These are phyloP conservation scores for Plodia interpunctella DNA, from an alignment of 1,140 invertebrate species.

Conservation along the genomic window DNA sequence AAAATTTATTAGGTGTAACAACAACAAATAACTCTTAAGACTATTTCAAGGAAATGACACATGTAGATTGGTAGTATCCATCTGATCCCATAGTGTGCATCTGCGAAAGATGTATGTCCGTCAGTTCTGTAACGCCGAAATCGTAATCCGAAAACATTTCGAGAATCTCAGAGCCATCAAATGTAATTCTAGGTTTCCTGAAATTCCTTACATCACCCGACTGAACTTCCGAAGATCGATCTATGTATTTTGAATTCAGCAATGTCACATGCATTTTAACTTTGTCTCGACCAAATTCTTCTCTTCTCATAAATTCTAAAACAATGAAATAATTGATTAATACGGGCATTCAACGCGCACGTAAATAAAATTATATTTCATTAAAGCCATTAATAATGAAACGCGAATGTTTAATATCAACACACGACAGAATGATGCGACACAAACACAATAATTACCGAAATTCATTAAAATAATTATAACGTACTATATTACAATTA, in stretches of 20 bases:
- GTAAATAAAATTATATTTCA: no score
- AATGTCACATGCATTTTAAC: conserved; percentile 70
- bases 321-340: no score
- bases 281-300: conserved; percentile 45
- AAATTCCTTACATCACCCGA: conserved; percentile 18
- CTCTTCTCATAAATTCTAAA: conserved; percentile 59
- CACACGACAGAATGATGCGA: no score
- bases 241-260: conserved; percentile 70
- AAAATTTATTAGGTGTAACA: background rate
- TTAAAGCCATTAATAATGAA: no score
- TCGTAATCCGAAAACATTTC: conserved; percentile 67
- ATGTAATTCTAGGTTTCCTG: conserved; percentile 34
- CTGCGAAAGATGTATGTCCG: conserved; percentile 68
- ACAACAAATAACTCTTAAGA: background rate
- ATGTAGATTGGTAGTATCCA: conserved; percentile 72
- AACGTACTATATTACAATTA: no score
- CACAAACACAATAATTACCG: no score
- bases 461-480: no score
- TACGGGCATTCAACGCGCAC: no score
- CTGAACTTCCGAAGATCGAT: conserved; percentile 16
- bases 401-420: no score
- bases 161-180: conserved; percentile 70
- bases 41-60: conserved; percentile 43
- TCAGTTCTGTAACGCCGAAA: conserved; percentile 66
- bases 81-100: conserved; percentile 51